These are phyloP conservation scores for Popillia japonica DNA, from an alignment of 1,140 invertebrate species.

Conservation along the genomic window DNA sequence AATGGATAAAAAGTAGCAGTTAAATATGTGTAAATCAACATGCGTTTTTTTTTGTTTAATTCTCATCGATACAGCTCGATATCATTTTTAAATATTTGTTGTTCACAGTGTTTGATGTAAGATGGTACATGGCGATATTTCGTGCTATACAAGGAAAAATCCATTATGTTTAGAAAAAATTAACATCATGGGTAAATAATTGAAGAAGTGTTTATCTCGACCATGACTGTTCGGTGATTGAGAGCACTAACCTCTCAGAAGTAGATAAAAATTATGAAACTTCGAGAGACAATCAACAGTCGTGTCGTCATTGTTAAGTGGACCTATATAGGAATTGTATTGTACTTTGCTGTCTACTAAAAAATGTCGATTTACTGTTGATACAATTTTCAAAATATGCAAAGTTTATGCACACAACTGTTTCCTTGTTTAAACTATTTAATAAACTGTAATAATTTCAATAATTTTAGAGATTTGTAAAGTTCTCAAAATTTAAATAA, in stretches of 20 bases:
- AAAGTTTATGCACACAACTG: too few species aligned
- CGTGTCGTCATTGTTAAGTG: too few species aligned
- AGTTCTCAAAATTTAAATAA: too few species aligned
- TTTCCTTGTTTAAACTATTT: too few species aligned
- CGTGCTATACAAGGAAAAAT: neutral
- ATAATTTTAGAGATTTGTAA: too few species aligned
- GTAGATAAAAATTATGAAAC: neutral
- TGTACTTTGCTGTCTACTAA: too few species aligned
- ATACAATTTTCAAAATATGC: too few species aligned
- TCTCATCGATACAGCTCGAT: neutral
- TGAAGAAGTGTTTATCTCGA: neutral
- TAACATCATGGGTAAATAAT: conserved; percentile 1
- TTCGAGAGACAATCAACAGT: neutral
- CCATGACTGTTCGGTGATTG: neutral
- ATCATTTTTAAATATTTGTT: conserved; percentile 33
- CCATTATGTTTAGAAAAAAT: conserved; percentile 18
- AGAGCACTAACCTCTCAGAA: conserved; percentile 6
- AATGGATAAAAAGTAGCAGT: neutral
- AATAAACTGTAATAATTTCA: too few species aligned
- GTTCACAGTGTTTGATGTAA: neutral
- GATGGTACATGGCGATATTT: conserved; percentile 23
- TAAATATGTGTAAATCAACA: too few species aligned
- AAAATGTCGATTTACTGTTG: too few species aligned
- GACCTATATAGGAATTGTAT: too few species aligned
- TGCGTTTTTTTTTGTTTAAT: neutral